phyloP scores from a whole-genome alignment of 1,140 invertebrate species.

The Anoplolepis gracilipes region DNA sequence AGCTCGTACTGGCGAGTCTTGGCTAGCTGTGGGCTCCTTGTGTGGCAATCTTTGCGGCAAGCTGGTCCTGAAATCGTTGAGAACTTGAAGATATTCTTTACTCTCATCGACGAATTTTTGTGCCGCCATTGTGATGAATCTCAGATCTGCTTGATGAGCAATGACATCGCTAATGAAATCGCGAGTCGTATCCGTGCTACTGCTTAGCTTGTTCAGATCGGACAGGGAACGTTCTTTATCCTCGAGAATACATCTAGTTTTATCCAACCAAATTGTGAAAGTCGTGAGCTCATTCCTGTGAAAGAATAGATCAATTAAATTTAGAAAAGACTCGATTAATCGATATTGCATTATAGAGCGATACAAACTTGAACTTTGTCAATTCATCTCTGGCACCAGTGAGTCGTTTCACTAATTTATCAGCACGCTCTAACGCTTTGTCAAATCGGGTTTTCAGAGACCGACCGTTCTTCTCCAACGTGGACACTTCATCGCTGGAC shows the following conservation, averaged over 20 bases:
- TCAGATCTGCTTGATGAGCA: slow-evolving; percentile 96
- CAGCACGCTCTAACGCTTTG: slow-evolving; percentile 91
- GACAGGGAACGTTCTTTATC: slow-evolving; percentile 94
- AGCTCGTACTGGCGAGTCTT: slow-evolving; percentile 90
- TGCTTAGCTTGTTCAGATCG: slow-evolving; percentile 91
- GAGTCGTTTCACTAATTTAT: slow-evolving; percentile 91
- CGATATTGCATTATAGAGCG: background rate
- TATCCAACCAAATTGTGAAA: slow-evolving; percentile 94
- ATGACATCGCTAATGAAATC: slow-evolving; percentile 98
- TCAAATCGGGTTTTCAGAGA: slow-evolving; percentile 94
- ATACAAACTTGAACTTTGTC: slow-evolving; percentile 91
- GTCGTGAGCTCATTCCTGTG: slow-evolving; percentile 90
- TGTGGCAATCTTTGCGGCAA: slow-evolving; percentile 92
- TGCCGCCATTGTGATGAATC: slow-evolving; percentile 97
- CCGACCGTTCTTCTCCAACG: slow-evolving; percentile 93
- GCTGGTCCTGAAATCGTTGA: slow-evolving; percentile 94
- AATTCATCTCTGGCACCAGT: slow-evolving; percentile 94
- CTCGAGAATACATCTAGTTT: slow-evolving; percentile 92
- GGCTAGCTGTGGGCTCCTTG: slow-evolving; percentile 89
- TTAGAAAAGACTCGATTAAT: background rate
- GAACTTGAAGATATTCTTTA: slow-evolving; percentile 93
- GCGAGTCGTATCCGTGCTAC: slow-evolving; percentile 91
- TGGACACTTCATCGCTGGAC: slow-evolving; percentile 94
- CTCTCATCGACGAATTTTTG: slow-evolving; percentile 98
- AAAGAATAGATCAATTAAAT: slow-evolving; percentile 28